Base-by-base conservation (phyloP, 2,888 invertebrate species). In the Tipula vernalis region DNA sequence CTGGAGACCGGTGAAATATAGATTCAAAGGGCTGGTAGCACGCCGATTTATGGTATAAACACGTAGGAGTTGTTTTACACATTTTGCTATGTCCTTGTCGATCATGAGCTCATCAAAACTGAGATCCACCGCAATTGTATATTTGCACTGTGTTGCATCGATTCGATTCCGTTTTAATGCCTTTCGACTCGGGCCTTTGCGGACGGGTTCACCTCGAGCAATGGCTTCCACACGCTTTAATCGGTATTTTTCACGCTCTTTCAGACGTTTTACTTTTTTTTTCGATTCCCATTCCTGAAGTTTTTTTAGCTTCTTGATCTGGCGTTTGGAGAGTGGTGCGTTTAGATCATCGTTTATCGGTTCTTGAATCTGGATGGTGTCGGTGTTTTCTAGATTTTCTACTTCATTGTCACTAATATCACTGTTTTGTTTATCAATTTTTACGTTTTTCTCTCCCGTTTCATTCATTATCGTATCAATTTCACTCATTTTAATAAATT, bases 81-180 rank as follows among this genome's bases (percentile, higher is more conserved):
- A 95, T 92, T 98, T 98, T 87, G 94, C 95, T 89, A 98, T 94
- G 90, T 98, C 98, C 92, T 95, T 95, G 88, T 96, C 96, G 88
- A 94, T 95, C 99, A 99, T 99, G 86, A 97, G 92, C 88, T 96
- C 93, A 90, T 98, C 98, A 91, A 98, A 98, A 89, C 97, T 96
- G 90, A 98, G 94, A 90, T 99, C 99, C 88, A 99, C 94, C 15
- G 95, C 96, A 15, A 99, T 93, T 87, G 93, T 93, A 41, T 85
- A 8, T 88, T 94, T 93, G 15, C 86, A 39, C 12, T 15, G n/a
- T 3, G 13, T 15, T 5, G 36, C 3, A 83, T 94, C 93, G 92
- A 95, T 94, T 90, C 93, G 95, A 90, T 94, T 94, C 89, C 92
- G 93, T 91, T 97, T 98, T 12, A 98, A 91, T 87, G 94, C 93